A percentile compares a stretch with the other conserved stretches of the same genome.
Conservation (phyloP, 2,797 vertebrate genomes). For the Bradypodion pumilum region DNA sequence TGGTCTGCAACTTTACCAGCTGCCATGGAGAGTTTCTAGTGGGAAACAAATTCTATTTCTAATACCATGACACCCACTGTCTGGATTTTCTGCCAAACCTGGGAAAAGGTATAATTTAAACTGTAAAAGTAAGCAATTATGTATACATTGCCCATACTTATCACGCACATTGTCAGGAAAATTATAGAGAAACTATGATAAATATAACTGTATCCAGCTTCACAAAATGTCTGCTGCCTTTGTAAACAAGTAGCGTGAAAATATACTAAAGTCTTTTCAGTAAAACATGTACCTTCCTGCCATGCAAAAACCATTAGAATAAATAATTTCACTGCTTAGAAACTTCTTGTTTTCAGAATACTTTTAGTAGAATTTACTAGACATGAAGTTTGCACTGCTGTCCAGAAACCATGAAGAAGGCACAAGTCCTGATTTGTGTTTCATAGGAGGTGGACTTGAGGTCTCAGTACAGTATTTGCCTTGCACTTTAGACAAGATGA, state of each 20-base stretch:
- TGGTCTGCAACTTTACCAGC: neutral
- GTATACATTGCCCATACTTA: neutral
- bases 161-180: constrained; percentile 45
- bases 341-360: constrained; percentile 3
- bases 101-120: constrained; percentile 47
- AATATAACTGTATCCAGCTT: constrained; percentile 47
- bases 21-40: neutral
- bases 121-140: neutral
- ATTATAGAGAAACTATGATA: constrained; percentile 58
- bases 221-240: constrained; percentile 49
- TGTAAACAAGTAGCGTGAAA: constrained; percentile 58
- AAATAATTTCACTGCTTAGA: constrained; percentile 9
- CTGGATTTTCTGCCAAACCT: constrained; percentile 25
- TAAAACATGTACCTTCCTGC: constrained; percentile 37
- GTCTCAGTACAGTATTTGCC: too few species aligned
- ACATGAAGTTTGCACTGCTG: neutral
- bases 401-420: neutral
- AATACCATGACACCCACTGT: constrained; percentile 26
- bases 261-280: constrained; percentile 50
- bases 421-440: too few species aligned
- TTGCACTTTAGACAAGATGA: too few species aligned
- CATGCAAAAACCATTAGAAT: constrained; percentile 51
- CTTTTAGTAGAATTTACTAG: neutral
- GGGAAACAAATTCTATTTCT: constrained; percentile 23
- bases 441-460: too few species aligned